Evolutionary conservation across 2,888 invertebrate genomes (phyloP).

Genomic region (Eledona agricola): DNA sequence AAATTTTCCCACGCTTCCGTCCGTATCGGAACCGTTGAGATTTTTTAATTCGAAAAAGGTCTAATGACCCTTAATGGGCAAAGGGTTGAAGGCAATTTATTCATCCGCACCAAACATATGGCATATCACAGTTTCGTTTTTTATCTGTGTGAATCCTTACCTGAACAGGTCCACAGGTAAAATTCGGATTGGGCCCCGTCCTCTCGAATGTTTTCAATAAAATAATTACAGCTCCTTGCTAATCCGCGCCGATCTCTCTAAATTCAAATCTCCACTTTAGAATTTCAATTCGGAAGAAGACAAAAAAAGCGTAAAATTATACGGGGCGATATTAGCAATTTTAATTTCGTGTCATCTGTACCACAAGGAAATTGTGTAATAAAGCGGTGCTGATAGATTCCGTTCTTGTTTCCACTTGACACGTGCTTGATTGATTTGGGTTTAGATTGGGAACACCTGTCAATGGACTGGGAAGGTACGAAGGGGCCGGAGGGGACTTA

Average conservation of each 20-base stretch:
- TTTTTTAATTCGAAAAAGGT: constrained; percentile 31
- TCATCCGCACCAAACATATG: constrained; percentile 21
- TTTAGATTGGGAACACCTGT: constrained; percentile 22
- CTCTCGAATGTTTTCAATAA: constrained; percentile 8
- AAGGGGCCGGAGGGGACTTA: background rate
- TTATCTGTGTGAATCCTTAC: constrained; percentile 27
- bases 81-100: constrained; percentile 31
- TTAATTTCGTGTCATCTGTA: constrained; percentile 31
- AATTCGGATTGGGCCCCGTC: constrained; percentile 25
- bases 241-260: constrained; percentile 7
- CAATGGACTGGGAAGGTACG: constrained; percentile 5
- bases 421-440: constrained; percentile 29
- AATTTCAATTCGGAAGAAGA: constrained; percentile 24
- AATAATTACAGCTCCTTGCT: constrained; percentile 18
- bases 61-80: constrained; percentile 30
- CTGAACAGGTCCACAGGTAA: constrained; percentile 31
- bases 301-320: constrained; percentile 34
- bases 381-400: constrained; percentile 23
- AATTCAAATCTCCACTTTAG: constrained; percentile 25
- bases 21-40: constrained; percentile 13
- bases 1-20: constrained; percentile 21
- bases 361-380: constrained; percentile 30
- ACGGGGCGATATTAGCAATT: constrained; percentile 31
- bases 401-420: constrained; percentile 25
- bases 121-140: constrained; percentile 22